phyloP scores from a whole-genome alignment of 1,140 invertebrate species.

The Eupristina koningsbergeri region DNA sequence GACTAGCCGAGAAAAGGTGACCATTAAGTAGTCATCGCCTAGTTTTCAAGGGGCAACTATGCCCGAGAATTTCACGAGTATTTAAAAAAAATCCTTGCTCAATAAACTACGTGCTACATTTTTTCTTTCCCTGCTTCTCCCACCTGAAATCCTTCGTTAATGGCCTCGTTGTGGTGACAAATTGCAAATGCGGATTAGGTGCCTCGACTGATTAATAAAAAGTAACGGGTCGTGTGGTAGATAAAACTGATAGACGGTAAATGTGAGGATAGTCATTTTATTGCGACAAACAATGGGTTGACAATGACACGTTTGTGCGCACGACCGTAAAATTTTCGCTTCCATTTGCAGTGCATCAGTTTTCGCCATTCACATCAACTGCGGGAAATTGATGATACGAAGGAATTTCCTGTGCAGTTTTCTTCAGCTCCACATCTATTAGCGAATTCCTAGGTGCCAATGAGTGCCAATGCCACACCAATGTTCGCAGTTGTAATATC shows the following conservation, averaged over 20 bases:
- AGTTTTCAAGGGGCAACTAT: neutral
- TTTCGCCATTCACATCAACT: neutral
- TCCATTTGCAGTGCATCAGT: neutral
- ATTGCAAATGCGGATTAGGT: neutral
- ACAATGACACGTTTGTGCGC: slow-evolving; percentile 11
- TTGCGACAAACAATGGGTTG: neutral
- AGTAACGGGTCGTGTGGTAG: neutral
- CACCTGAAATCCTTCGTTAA: too few relatives aligned
- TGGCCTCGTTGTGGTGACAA: neutral
- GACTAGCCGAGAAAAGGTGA: neutral
- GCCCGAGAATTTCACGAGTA: neutral
- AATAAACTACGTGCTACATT: neutral
- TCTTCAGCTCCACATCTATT: neutral
- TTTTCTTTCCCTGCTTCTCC: neutral
- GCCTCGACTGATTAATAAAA: neutral
- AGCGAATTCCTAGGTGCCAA: neutral
- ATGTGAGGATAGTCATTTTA: neutral
- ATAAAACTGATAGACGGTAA: neutral
- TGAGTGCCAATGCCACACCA: too few relatives aligned
- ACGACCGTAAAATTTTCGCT: neutral
- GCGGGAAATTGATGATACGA: neutral
- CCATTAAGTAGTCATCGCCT: neutral
- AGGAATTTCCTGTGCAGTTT: neutral
- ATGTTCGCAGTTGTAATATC: neutral
- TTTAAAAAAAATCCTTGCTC: neutral